Evolutionary conservation across 1,140 invertebrate species (phyloP).

Genomic region (Brachionus plicatilis): DNA sequence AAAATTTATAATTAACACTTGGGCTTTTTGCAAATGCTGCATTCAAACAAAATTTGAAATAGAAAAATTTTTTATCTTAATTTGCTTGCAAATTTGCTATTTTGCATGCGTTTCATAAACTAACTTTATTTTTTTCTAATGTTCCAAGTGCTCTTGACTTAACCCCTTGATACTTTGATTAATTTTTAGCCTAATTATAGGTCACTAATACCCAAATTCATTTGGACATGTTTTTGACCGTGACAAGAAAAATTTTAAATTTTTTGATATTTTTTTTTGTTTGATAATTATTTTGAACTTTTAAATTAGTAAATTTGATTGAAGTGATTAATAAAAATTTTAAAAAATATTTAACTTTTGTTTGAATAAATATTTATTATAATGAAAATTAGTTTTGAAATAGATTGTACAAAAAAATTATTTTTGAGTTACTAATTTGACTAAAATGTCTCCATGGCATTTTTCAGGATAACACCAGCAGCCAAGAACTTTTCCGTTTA

Average conservation of each 20-base stretch:
- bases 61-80: not conserved
- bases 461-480: conserved; percentile 37
- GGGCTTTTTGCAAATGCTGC: not conserved
- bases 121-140: not conserved
- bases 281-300: no score
- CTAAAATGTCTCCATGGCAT: conserved; percentile 34
- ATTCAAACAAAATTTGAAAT: not conserved
- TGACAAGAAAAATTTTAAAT: not conserved
- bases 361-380: no score
- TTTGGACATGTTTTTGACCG: not conserved
- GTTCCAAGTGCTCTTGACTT: not conserved
- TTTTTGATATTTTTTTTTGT: no score
- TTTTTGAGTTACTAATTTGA: not conserved
- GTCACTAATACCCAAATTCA: not conserved
- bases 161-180: not conserved
- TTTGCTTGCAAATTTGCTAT: not conserved
- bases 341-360: not conserved
- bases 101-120: not conserved
- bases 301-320: not conserved
- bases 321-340: not conserved
- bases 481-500: conserved; percentile 22
- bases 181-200: not conserved
- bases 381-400: no score
- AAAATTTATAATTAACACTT: conserved; percentile 3
- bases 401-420: no score